Evolutionary conservation across 2,113 vertebrate genomes (phyloP), one percentile per base, ranked within the genome.

Genomic region (Phainopepla nitens): DNA sequence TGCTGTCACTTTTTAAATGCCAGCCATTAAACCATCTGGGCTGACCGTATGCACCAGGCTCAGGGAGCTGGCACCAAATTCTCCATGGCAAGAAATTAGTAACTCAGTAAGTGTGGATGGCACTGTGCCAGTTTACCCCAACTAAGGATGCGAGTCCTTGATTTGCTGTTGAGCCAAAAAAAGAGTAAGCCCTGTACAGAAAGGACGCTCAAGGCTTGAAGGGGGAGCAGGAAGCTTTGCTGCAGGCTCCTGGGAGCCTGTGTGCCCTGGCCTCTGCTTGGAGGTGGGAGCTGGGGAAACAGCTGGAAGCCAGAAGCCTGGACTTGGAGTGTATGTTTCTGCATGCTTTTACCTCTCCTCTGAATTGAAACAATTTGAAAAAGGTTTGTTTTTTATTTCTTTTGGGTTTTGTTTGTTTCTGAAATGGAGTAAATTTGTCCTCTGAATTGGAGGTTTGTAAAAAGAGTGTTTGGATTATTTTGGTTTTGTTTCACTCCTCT

Each of bases 1-100:
- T 91, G 66, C 90, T 91, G 68, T 91, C 54, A 39, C 78, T 80
- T 94, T 71, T 73, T 50, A 88, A 93, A 95, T 88, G 71, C 78
- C 93, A 96, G 50, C 62, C 76, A 64, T 90, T 60, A 42, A 57
- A 71, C 78, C 84, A 82, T 94, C 78, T 94, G 94, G 71, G 49
- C n/a, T 95, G 79, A 51, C 92, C 92, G 76, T 18, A 15, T 23
- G 90, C 72, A 51, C 42, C 68, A 68, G 60, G 68, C 90, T 93
- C 41, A 3, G 82, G 76, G 75, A 94, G 53, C 94, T 92, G 89
- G 80, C 82, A 78, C 54, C 4, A 5, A 25, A 35, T 68, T 76
- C 76, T 31, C 29, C 44, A 10, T 0, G 1, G 75, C 64, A 82
- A 86, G 62, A 69, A 85, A 31, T 19, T 3, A 83, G 69, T 66